Conservation (phyloP, 2,888 invertebrate species). For the Drosophila niveifrons region DNA sequence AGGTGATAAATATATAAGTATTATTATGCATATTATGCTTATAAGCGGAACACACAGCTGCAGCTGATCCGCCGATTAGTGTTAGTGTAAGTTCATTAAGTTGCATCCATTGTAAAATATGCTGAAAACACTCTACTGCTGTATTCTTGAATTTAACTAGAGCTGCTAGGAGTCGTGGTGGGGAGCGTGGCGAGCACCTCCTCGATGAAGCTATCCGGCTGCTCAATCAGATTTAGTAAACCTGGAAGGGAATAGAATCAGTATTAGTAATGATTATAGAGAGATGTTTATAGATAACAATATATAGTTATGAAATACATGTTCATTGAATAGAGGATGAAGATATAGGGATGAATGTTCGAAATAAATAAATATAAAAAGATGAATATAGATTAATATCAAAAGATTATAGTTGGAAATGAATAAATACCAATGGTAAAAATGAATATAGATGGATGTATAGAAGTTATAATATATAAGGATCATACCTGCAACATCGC, state of each 20-base stretch:
- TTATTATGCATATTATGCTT: conserved; percentile 49
- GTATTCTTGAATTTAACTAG: conserved; percentile 63
- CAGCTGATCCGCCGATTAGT: conserved; percentile 17
- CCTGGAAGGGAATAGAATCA: conserved; percentile 59
- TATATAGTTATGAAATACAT: too few species aligned
- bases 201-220: conserved; percentile 83
- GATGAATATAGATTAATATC: not conserved
- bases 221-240: conserved; percentile 83
- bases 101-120: conserved; percentile 40
- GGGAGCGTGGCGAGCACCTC: conserved; percentile 82
- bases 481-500: conserved; percentile 92
- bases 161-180: conserved; percentile 61
- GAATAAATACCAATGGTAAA: not conserved
- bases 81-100: conserved; percentile 20
- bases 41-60: conserved; percentile 18
- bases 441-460: too few species aligned
- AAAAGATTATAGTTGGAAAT: too few species aligned
- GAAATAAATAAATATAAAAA: too few species aligned
- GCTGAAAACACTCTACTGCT: conserved; percentile 17
- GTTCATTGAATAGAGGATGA: too few species aligned
- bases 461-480: too few species aligned
- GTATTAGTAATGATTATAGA: not conserved
- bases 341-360: not conserved
- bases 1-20: conserved; percentile 69
- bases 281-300: not conserved